These are phyloP conservation scores for Peromyscus polionotus DNA, from an alignment of 2,113 vertebrate genomes.

Conservation along the genomic window DNA sequence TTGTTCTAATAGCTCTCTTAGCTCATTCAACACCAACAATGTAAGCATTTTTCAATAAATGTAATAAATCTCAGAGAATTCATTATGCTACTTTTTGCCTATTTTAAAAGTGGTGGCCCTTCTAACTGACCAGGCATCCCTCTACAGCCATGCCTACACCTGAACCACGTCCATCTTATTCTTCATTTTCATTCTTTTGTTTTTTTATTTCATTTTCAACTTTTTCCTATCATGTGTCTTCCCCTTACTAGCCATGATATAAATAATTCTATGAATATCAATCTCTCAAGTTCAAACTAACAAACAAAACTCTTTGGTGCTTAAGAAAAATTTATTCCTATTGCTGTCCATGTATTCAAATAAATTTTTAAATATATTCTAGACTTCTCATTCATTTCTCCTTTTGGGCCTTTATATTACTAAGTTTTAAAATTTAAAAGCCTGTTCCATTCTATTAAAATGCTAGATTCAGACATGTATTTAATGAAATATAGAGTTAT, in stretches of 20 bases:
- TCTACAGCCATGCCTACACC: rapidly evolving
- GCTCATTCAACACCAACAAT: background rate
- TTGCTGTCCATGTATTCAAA: background rate
- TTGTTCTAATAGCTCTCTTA: background rate
- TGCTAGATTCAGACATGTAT: constrained; percentile 33
- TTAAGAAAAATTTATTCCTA: constrained; percentile 45
- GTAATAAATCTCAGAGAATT: background rate
- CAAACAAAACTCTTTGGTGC: background rate
- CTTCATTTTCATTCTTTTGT: background rate
- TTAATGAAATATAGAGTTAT: constrained; percentile 58
- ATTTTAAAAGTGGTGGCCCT: background rate
- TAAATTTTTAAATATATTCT: background rate
- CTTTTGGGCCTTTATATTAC: constrained; percentile 20
- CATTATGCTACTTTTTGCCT: background rate
- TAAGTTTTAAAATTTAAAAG: constrained; percentile 65
- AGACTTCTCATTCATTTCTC: constrained; percentile 46
- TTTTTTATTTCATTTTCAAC: background rate
- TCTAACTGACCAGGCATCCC: background rate
- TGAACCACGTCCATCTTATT: rapidly evolving
- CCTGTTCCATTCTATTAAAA: constrained; percentile 1
- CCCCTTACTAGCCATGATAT: background rate
- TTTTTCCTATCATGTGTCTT: background rate
- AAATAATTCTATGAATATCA: background rate
- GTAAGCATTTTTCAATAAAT: background rate
- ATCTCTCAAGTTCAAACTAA: background rate